Evolutionary conservation across 1,140 invertebrate genomes (phyloP), one percentile per base, ranked within the genome.

Genomic region (Meteorus sp.): DNA sequence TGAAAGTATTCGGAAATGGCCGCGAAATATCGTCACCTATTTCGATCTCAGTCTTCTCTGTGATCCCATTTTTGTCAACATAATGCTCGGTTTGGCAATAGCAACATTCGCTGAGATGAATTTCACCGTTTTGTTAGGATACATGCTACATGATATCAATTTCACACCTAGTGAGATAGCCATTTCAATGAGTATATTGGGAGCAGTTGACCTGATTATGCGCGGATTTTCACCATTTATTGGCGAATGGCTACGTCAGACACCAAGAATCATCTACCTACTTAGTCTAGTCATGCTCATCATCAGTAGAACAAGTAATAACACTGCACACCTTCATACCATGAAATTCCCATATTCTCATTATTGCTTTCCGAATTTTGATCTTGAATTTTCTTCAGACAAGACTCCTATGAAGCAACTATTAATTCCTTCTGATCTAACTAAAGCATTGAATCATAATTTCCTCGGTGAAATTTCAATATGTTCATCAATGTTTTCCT

Each of bases 61-160:
- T 41, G 84, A 86, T 70, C 77, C 80, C 6, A 71, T 82, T 47
- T 86, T 84, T 59, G 71, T 88, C 1, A 88, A 85, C 68, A 83
- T 89, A 33, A 82, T 88, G 75, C 59, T 87, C n/a, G 87, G 87
- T 0, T 74, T 89, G 54, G 86, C 86, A 0, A 69, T 88, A 1
- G 86, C 87, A 0, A 83, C 85, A 9, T 87, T 86, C 64, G 85
- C 84, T 0, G 88, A 89, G 67, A 80, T 87, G 1, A 89, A 88
- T 66, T 89, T 89, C 64, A 84, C 85, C 1, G 70, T 86, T 2
- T 60, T 89, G 8, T 82, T 85, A 1, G 86, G 88, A 15, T 86
- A 88, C 23, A 87, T 89, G 27, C 69, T 89, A 1, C 79, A 79
- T 11, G 87, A 88, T 29, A 77, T 81, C 50, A 50, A 81, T 11